Evolutionary conservation across 2,797 vertebrate species (phyloP).

Genomic region (Scolopax bukidnonensis): DNA sequence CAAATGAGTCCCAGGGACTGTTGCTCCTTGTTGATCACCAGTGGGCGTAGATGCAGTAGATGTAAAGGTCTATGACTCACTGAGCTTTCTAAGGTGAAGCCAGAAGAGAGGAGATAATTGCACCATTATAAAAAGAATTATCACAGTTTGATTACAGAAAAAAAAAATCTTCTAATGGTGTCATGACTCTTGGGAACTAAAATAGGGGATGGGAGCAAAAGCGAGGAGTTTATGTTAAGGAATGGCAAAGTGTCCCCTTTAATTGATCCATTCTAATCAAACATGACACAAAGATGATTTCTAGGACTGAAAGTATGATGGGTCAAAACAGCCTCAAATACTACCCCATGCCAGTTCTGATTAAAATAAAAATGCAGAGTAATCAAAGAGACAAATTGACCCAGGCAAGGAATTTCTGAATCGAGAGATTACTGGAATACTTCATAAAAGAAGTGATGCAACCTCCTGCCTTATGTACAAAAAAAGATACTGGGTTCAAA

Average conservation of each 20-base stretch:
- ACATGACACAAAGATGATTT: background rate
- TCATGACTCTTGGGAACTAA: background rate
- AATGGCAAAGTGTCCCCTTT: background rate
- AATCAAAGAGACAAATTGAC: background rate
- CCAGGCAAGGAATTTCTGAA: background rate
- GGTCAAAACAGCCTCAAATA: background rate
- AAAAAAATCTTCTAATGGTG: background rate
- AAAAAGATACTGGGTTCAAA: background rate
- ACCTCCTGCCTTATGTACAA: background rate
- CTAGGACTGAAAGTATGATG: conserved; percentile 4
- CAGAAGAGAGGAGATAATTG: conserved; percentile 59
- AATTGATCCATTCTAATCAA: conserved; percentile 28
- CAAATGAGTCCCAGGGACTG: conserved; percentile 4
- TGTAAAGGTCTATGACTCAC: conserved; percentile 64
- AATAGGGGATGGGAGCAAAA: background rate
- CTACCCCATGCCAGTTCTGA: background rate
- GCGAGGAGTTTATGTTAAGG: conserved; percentile 6
- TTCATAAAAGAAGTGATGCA: background rate
- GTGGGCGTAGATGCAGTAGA: conserved; percentile 51
- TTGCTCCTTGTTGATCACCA: conserved; percentile 45
- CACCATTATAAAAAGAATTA: conserved; percentile 62
- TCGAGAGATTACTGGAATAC: background rate
- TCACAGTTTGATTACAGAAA: conserved; percentile 35
- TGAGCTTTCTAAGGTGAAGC: conserved; percentile 57
- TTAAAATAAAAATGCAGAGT: background rate